These are phyloP conservation scores for Cyprinella venusta DNA, from an alignment of 2,797 vertebrate species.

Conservation along the genomic window DNA sequence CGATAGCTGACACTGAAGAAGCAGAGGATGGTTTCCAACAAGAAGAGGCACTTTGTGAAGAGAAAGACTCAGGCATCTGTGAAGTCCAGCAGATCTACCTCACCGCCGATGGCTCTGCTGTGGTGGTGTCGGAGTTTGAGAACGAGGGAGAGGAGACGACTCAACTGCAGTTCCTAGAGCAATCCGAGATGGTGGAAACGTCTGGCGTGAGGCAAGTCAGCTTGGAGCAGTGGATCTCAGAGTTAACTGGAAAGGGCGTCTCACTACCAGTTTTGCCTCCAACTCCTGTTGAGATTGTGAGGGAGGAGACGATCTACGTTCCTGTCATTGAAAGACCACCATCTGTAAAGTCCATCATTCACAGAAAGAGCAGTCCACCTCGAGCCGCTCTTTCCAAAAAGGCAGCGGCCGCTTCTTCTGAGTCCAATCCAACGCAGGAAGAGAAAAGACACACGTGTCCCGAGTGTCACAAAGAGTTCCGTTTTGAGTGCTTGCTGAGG, in stretches of 20 bases:
- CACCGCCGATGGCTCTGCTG: constrained; percentile 55
- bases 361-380: constrained; percentile 49
- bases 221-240: constrained; percentile 81
- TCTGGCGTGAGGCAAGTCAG: constrained; percentile 73
- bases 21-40: constrained; percentile 47
- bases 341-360: constrained; percentile 59
- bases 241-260: constrained; percentile 76
- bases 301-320: constrained; percentile 50
- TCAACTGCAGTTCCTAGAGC: constrained; percentile 57
- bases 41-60: constrained; percentile 49
- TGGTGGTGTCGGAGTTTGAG: constrained; percentile 57
- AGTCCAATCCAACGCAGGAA: neutral
- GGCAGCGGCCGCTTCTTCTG: neutral
- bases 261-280: constrained; percentile 75
- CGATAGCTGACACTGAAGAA: constrained; percentile 11
- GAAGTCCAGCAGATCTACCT: constrained; percentile 55
- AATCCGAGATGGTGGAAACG: constrained; percentile 56
- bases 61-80: constrained; percentile 51
- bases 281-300: constrained; percentile 45
- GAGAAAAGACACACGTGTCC: constrained; percentile 62
- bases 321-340: constrained; percentile 58
- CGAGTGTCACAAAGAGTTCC: constrained; percentile 77
- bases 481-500: constrained; percentile 76
- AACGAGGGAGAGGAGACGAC: constrained; percentile 38
- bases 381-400: constrained; percentile 19